These are phyloP conservation scores for Taphrorychus bicolor DNA, from an alignment of 2,888 invertebrate genomes.

Conservation along the genomic window DNA sequence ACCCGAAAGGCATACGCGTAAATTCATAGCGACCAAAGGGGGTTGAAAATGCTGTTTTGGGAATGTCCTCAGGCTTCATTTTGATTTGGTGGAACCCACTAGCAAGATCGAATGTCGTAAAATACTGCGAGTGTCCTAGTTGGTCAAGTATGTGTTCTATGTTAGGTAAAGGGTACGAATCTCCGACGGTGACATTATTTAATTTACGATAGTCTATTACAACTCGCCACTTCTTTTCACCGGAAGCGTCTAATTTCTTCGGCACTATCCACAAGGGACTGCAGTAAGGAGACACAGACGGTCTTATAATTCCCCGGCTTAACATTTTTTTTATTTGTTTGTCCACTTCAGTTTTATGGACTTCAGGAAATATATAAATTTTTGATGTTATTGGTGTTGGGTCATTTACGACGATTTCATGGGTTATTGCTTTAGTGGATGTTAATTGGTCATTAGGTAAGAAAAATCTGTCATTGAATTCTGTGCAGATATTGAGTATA, in stretches of 20 bases:
- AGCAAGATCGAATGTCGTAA: conserved; percentile 53
- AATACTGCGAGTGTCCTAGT: conserved; percentile 53
- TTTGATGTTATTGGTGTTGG: conserved; percentile 28
- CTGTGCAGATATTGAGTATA: too few species aligned
- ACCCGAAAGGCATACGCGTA: not conserved
- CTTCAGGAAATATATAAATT: conserved; percentile 47
- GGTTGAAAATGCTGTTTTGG: too few species aligned
- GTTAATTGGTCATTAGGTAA: too few species aligned
- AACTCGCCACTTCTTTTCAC: conserved; percentile 34
- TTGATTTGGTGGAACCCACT: conserved; percentile 55
- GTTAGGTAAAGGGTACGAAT: conserved; percentile 52
- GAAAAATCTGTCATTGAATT: too few species aligned
- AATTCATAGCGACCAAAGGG: conserved; percentile 55
- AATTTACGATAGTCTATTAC: conserved; percentile 45
- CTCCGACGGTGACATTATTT: conserved; percentile 53
- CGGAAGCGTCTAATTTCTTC: conserved; percentile 45
- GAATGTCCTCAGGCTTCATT: conserved; percentile 41
- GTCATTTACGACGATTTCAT: not conserved
- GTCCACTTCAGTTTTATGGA: conserved; percentile 48
- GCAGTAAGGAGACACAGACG: conserved; percentile 44
- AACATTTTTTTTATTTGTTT: conserved; percentile 46
- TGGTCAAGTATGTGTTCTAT: conserved; percentile 54
- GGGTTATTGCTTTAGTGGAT: not conserved
- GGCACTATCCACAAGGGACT: conserved; percentile 46
- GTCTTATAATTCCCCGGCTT: conserved; percentile 45